Conservation (phyloP, 2,113 vertebrate species). For the Saguinus midas region DNA sequence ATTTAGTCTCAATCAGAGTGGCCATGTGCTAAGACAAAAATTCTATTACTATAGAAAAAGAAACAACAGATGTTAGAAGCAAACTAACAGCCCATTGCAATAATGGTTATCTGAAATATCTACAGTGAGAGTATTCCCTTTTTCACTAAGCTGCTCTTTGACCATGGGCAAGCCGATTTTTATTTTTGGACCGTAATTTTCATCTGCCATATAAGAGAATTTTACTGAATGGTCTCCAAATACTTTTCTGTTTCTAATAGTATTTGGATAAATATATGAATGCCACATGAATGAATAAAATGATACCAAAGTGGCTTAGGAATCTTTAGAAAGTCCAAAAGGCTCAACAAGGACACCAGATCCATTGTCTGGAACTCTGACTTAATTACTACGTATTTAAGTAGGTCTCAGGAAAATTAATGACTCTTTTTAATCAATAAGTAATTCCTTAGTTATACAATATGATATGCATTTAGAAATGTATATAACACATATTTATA, state of each 20-base stretch:
- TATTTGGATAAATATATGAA: neutral
- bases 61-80: neutral
- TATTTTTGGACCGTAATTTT: neutral
- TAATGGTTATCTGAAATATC: neutral
- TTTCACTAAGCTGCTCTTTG: neutral
- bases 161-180: neutral
- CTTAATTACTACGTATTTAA: neutral
- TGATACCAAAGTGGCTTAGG: neutral
- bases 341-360: neutral
- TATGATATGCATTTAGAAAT: neutral
- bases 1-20: neutral
- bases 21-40: neutral
- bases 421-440: neutral
- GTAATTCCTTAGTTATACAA: neutral
- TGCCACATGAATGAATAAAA: neutral
- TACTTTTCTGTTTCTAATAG: neutral
- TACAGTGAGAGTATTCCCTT: neutral
- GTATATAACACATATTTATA: neutral
- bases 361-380: neutral
- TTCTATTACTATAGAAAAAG: neutral
- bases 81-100: neutral
- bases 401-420: neutral
- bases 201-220: neutral
- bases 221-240: neutral
- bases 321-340: neutral